A percentile compares a stretch with the other conserved stretches of the same genome.
phyloP scores from a whole-genome alignment of 2,888 invertebrate genomes.

The Tenthredo distinguenda region DNA sequence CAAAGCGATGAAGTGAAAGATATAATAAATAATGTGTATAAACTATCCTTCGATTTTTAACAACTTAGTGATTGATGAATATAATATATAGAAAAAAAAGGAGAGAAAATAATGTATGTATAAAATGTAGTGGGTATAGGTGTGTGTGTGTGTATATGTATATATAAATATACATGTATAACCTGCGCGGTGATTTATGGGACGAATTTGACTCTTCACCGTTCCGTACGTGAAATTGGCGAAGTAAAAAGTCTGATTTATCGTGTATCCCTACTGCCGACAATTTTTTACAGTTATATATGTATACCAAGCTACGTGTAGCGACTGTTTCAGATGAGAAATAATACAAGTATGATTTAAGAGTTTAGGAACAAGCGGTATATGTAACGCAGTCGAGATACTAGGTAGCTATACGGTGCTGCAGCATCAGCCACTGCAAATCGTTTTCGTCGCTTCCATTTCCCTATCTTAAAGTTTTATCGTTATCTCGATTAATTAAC shows the following conservation, averaged over 20 bases:
- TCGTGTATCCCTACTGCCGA: constrained; percentile 41
- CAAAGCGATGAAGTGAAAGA: background rate
- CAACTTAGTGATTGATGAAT: constrained; percentile 5
- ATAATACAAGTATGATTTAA: constrained; percentile 34
- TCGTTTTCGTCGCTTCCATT: background rate
- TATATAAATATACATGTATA: background rate
- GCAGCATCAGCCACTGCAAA: background rate
- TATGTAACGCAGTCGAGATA: background rate
- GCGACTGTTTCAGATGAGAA: constrained; percentile 29
- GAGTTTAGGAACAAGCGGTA: background rate
- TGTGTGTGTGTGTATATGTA: too few species aligned
- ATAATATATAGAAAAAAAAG: background rate
- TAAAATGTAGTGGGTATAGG: background rate
- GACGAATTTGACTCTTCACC: constrained; percentile 30
- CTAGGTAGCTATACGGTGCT: background rate
- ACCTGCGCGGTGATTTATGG: constrained; percentile 26
- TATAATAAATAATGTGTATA: background rate
- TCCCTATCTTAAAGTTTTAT: background rate
- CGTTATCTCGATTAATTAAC: constrained; percentile 15
- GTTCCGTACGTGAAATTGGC: constrained; percentile 40
- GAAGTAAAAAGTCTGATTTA: constrained; percentile 43
- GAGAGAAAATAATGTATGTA: constrained; percentile 8
- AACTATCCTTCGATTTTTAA: background rate
- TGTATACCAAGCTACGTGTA: constrained; percentile 1
- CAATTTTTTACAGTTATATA: constrained; percentile 41